Conservation (phyloP, 2,797 vertebrate species). For the Myotis myotis region DNA sequence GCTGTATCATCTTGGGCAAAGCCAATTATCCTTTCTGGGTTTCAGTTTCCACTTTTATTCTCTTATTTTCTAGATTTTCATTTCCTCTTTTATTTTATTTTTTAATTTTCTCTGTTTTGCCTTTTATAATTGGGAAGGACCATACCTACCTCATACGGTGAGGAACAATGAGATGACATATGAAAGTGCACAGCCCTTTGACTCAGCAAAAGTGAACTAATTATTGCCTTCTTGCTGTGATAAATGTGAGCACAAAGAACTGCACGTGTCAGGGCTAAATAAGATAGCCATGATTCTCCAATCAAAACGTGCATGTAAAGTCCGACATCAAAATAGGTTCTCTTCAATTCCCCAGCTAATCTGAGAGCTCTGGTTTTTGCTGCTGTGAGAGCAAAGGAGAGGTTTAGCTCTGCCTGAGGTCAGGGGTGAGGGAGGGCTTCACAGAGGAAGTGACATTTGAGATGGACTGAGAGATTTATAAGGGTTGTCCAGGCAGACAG, state of each 20-base stretch:
- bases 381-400: neutral
- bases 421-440: neutral
- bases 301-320: neutral
- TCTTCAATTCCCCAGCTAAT: neutral
- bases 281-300: neutral
- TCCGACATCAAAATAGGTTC: neutral
- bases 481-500: neutral
- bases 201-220: too few relatives aligned
- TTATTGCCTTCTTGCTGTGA: neutral
- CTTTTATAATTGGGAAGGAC: neutral
- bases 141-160: neutral
- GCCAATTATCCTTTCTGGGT: neutral
- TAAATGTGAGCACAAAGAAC: neutral
- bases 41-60: neutral
- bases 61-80: neutral
- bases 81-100: too few relatives aligned
- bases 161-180: neutral
- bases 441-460: neutral
- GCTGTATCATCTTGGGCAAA: neutral
- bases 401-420: neutral
- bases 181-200: neutral
- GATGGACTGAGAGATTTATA: neutral
- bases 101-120: too few relatives aligned
- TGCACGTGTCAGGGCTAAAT: rapidly evolving
- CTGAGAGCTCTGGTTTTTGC: neutral